Base-by-base conservation (phyloP, 2,113 vertebrate genomes). In the Trichomycterus rosablanca region DNA sequence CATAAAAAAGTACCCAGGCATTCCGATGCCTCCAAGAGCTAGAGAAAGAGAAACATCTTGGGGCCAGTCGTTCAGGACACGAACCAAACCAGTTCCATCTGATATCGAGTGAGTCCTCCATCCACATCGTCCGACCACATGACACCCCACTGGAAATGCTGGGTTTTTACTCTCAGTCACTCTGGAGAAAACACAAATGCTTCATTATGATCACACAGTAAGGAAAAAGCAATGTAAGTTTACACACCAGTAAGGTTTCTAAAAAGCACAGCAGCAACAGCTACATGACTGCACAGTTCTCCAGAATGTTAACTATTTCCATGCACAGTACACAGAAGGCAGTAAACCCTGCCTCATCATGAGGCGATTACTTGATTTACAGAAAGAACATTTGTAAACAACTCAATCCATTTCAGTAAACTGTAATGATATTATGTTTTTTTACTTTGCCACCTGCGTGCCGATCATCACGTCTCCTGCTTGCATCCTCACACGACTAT, bases 31-130 rank as follows among this genome's bases (percentile, higher is more conserved):
- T 14, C 91, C 90, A 51, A 93, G 74, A 49, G 84, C 83, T 71
- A 91, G 66, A 49, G 90, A 92, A 40, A 0, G 70, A 1, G 91
- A 76, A 22, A 91, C 40, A 0, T 78, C 80, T 16, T 81, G 71
- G 0, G 89, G 90, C 90, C 90, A 92, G 0, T 0, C 51, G 1
- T 72, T 20, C 37, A 71, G 75, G 60, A 90, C 39, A 3, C 14
- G 61, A 0, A 23, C 59, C 7, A 91, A 59, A 0, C 18, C 54
- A 46, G 80, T 78, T 2, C 90, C 89, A 56, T 87, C 65, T 39
- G 88, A 90, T 66, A 93, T 75, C 14, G 80, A 84, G 61, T 87
- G 85, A 1, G 79, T 86, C 66, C 78, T 87, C 89, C 91, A 91
- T 45, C 90, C 89, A 1, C 32, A 49, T 7, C 0, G 0, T 65